Evolutionary conservation across 1,140 invertebrate species (phyloP).

Genomic region (Theocolax elegans): DNA sequence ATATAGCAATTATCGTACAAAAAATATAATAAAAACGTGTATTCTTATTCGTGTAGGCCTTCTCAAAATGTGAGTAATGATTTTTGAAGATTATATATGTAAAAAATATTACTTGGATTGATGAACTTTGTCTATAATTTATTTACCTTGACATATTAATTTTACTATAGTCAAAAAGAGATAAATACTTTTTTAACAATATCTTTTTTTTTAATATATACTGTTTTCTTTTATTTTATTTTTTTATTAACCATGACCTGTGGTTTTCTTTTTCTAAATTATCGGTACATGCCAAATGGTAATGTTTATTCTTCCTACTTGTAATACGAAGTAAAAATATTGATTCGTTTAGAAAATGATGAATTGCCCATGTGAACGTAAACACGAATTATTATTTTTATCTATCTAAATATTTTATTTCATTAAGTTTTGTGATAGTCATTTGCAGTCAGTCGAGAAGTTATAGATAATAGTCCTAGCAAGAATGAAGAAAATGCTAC

Average conservation of each 20-base stretch:
- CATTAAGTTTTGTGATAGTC: conserved; percentile 37
- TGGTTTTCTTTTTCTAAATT: conserved; percentile 6
- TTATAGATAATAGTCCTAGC: conserved; percentile 28
- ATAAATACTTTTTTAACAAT: neutral
- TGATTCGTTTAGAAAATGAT: conserved; percentile 8
- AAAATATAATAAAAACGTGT: conserved; percentile 34
- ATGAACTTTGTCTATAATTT: conserved; percentile 1
- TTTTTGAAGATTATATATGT: too few species aligned
- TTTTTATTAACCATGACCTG: neutral
- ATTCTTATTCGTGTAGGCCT: conserved; percentile 22
- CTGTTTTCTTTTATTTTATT: too few species aligned
- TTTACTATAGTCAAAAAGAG: neutral
- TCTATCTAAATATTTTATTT: conserved; percentile 30
- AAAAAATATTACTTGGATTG: too few species aligned
- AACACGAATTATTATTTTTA: conserved; percentile 5
- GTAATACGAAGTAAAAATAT: conserved; percentile 15
- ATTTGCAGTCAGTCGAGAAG: conserved; percentile 38
- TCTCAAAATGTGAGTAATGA: neutral
- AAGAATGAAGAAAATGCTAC: conserved; percentile 13
- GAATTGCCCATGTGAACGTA: conserved; percentile 19
- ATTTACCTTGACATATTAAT: neutral
- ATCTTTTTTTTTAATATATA: too few species aligned
- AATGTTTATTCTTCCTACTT: neutral
- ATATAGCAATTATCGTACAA: conserved; percentile 30
- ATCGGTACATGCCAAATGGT: neutral